A percentile compares a stretch with the other conserved stretches of the same genome.
Conservation (phyloP, 1,140 invertebrate species). For the Apocrypta bakeri region DNA sequence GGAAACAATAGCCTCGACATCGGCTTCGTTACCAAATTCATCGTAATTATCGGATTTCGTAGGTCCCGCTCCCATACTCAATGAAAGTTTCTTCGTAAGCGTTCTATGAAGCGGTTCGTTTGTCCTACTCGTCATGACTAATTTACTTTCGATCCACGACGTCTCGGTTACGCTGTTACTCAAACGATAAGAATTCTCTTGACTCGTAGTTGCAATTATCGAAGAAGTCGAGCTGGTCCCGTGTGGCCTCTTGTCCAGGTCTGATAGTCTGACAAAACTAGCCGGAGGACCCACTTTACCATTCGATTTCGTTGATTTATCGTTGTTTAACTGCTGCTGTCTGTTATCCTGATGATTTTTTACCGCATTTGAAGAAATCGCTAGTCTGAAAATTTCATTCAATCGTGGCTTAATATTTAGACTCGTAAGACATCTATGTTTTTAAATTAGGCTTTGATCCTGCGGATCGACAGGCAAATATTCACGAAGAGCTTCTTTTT, state of each 20-base stretch:
- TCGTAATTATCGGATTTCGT: conserved; percentile 45
- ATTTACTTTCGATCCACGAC: conserved; percentile 79
- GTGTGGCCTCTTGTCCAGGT: conserved; percentile 38
- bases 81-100: conserved; percentile 61
- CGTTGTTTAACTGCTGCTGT: background rate
- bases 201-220: background rate
- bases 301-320: conserved; percentile 14
- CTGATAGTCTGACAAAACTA: conserved; percentile 42
- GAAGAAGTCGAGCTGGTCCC: background rate
- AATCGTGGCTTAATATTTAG: no score
- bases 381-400: conserved; percentile 10
- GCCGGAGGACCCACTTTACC: conserved; percentile 40
- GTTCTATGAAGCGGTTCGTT: conserved; percentile 66
- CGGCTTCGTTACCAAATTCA: conserved; percentile 59
- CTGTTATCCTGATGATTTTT: conserved; percentile 22
- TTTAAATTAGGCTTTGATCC: no score
- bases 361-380: background rate
- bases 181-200: conserved; percentile 66
- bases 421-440: no score
- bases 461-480: no score
- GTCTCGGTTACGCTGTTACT: conserved; percentile 78
- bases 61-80: background rate
- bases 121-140: conserved; percentile 75
- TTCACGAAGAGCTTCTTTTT: no score
- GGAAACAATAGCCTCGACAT: conserved; percentile 68